phyloP scores from a whole-genome alignment of 2,797 vertebrate genomes.

The Basileuterus tristriatus region DNA sequence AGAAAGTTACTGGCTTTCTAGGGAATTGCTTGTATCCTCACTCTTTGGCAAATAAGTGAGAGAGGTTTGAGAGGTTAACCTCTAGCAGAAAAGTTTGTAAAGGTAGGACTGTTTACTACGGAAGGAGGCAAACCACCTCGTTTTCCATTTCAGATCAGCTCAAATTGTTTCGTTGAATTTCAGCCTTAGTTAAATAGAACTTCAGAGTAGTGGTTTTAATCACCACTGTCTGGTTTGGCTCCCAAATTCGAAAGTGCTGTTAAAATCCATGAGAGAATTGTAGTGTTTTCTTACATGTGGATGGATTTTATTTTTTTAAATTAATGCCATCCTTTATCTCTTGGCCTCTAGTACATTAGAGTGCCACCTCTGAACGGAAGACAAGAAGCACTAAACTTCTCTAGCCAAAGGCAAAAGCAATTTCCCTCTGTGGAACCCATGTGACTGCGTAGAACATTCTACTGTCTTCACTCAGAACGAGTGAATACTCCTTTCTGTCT shows the following conservation, averaged over 20 bases:
- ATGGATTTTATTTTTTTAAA: not conserved
- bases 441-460: not conserved
- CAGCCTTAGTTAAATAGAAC: not conserved
- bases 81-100: not conserved
- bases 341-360: not conserved
- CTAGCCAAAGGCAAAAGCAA: not conserved
- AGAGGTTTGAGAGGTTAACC: conserved; percentile 22
- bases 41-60: not conserved
- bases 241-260: not conserved
- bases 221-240: not conserved
- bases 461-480: not conserved
- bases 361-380: not conserved
- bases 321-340: not conserved
- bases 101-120: not conserved
- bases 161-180: not conserved
- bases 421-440: not conserved
- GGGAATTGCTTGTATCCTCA: not conserved
- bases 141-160: conserved; percentile 17
- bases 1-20: conserved; percentile 32
- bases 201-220: not conserved
- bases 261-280: not conserved
- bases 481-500: not conserved
- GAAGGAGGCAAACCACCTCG: not conserved
- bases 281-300: not conserved
- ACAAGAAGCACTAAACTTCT: not conserved